phyloP scores from a whole-genome alignment of 2,888 invertebrate genomes.

The Zygaena filipendulae region DNA sequence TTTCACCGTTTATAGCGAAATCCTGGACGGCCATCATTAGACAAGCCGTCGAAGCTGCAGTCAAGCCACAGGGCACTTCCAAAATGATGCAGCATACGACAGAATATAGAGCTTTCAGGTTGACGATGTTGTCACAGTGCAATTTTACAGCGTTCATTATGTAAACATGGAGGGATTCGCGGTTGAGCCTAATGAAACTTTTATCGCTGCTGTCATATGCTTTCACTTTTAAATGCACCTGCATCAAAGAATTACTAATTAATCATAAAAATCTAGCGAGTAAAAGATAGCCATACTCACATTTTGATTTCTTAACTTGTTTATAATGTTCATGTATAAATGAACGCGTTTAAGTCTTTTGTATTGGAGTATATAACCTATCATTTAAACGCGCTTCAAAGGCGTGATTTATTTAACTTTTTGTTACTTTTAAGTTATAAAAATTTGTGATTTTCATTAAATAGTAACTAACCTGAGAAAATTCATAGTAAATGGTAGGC shows the following conservation, averaged over 20 bases:
- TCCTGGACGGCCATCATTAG: slow-evolving; percentile 72
- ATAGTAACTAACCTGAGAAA: slow-evolving; percentile 36
- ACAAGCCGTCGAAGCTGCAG: slow-evolving; percentile 67
- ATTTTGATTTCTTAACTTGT: too few species aligned
- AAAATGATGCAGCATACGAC: slow-evolving; percentile 64
- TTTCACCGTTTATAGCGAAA: slow-evolving; percentile 42
- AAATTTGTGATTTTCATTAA: too few species aligned
- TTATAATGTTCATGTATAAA: too few species aligned
- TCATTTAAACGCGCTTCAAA: too few species aligned
- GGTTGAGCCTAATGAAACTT: slow-evolving; percentile 53
- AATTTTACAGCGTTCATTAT: slow-evolving; percentile 39
- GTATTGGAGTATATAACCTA: too few species aligned
- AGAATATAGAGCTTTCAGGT: slow-evolving; percentile 63
- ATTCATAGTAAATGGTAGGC: slow-evolving; percentile 57
- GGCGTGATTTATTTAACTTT: too few species aligned
- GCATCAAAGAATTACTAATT: slow-evolving; percentile 17
- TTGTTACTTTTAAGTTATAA: too few species aligned
- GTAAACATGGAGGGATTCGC: slow-evolving; percentile 52
- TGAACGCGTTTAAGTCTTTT: too few species aligned
- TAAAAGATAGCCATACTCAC: too few species aligned
- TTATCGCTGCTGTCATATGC: slow-evolving; percentile 51
- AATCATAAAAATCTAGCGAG: background rate
- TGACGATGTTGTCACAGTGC: slow-evolving; percentile 51
- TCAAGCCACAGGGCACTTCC: slow-evolving; percentile 72
- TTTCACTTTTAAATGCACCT: slow-evolving; percentile 47